These are phyloP conservation scores for Phenacoccus solenopsis DNA, from an alignment of 1,140 invertebrate genomes.

Conservation along the genomic window DNA sequence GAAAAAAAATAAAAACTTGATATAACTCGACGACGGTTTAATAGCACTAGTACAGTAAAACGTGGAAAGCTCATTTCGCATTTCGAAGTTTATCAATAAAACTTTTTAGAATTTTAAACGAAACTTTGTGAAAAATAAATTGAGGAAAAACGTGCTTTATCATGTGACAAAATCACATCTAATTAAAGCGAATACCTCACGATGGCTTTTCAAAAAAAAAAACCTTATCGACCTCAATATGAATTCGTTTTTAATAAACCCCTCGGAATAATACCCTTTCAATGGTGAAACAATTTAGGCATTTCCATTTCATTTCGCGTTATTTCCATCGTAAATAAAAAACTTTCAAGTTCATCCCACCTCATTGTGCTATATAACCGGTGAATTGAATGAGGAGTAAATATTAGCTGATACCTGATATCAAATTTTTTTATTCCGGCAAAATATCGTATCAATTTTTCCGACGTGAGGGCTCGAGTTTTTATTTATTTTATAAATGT, in stretches of 20 bases:
- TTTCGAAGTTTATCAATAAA: neutral
- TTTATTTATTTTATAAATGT: no score
- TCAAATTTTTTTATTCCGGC: no score
- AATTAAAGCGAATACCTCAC: neutral
- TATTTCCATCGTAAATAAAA: no score
- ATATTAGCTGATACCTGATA: no score
- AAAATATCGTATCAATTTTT: no score
- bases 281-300: no score
- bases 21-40: neutral
- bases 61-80: neutral
- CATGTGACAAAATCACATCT: conserved; percentile 1
- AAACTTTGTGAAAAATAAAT: neutral
- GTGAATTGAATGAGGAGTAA: no score
- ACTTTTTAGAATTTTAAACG: neutral
- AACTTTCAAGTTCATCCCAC: no score
- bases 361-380: no score
- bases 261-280: neutral
- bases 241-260: neutral
- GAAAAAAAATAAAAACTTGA: no score
- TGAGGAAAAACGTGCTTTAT: neutral
- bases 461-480: no score
- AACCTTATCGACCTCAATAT: neutral
- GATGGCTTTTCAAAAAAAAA: neutral
- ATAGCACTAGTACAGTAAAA: neutral
- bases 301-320: no score